Conservation (phyloP, 1,140 invertebrate genomes). For the Macrocentrus cingulum region DNA sequence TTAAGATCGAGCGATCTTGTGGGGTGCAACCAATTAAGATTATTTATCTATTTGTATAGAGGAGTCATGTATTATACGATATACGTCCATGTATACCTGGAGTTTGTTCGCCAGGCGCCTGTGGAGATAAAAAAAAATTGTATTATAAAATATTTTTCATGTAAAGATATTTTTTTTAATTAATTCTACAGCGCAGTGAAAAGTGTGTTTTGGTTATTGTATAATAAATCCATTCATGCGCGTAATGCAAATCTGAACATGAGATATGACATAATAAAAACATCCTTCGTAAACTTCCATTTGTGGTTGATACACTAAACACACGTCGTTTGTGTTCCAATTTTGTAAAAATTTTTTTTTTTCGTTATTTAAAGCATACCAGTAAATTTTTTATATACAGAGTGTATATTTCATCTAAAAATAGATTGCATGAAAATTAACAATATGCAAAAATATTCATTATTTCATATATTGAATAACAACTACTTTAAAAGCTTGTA, state of each 20-base stretch:
- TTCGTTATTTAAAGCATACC: no score
- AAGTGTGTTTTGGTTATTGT: neutral
- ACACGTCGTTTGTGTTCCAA: no score
- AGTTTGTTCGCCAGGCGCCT: neutral
- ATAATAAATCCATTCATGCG: conserved; percentile 29
- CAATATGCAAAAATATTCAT: no score
- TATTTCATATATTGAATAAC: no score
- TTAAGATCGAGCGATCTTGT: conserved; percentile 41
- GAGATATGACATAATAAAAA: conserved; percentile 24
- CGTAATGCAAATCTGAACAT: conserved; percentile 24
- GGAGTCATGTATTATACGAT: no score
- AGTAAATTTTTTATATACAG: no score
- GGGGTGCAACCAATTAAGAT: conserved; percentile 40
- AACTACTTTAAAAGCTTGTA: no score
- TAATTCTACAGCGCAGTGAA: neutral
- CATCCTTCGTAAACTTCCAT: neutral
- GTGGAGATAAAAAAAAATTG: neutral
- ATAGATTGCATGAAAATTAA: no score
- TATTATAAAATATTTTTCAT: neutral
- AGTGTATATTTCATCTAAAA: no score
- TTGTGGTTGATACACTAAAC: no score
- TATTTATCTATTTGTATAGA: conserved; percentile 38
- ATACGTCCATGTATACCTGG: conserved; percentile 11
- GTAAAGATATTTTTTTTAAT: neutral
- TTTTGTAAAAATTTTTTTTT: no score